Base-by-base conservation (phyloP, 1,140 invertebrate genomes). In the Uloborus diversus region DNA sequence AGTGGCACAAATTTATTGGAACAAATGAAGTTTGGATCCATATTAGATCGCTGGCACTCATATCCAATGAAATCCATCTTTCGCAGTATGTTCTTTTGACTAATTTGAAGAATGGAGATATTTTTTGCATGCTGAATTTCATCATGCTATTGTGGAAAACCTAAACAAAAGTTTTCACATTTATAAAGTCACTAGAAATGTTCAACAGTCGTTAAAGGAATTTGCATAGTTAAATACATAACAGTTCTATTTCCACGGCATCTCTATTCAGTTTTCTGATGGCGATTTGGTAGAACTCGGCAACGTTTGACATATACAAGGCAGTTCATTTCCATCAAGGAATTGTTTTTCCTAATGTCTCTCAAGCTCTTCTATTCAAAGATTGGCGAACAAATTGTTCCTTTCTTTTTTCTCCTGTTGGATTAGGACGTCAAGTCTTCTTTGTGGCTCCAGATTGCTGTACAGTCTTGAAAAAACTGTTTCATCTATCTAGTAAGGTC, bases 161-260 rank as follows among this genome's bases (percentile, higher is more conserved):
- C n/a, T n/a, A n/a, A n/a, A n/a, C n/a, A 42, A 42, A 1, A 42
- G 17, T 42, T 13, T 17, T 42, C 37, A 9, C 37, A 42, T 9
- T 1, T 1, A 53, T 14, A 53, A 30, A 61, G 23, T 42, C 51
- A 14, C 20, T 25, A 73, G 28, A 61, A 75, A 66, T 42, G 59
- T 66, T 33, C 73, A 78, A 78, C 73, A 78, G 57, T 75, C 71
- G 23, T 57, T 57, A 78, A 69, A 69, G 42, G 27, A 79, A 79
- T 79, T 69, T 79, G 75, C 53, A 68, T 79, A 68, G 76, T 79
- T 79, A 68, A 79, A 79, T 78, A 78, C 73, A 66, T 78, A 78
- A 78, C 73, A 66, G 73, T 11, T 47, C 51, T 76, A 73, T 61
- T 73, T 61, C 59, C 42, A n/a, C 9, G 42, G 71, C 59, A 75